Evolutionary conservation across 2,888 invertebrate genomes (phyloP).

Genomic region (Scrobipalpa costella): DNA sequence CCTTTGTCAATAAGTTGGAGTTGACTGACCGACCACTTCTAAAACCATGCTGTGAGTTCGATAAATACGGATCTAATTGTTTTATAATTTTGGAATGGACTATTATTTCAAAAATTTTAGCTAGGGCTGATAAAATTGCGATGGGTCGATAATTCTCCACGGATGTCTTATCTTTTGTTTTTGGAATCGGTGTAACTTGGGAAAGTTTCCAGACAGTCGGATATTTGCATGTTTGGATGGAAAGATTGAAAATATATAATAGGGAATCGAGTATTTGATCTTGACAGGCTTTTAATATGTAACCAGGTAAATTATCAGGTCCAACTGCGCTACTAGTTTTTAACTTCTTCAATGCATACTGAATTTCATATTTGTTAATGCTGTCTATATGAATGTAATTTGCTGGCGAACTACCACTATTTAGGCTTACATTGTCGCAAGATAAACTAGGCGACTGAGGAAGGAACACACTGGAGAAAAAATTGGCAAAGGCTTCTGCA

Average conservation of each 20-base stretch:
- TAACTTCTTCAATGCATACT: background rate
- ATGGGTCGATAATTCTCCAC: slow-evolving; percentile 11
- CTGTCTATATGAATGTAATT: background rate
- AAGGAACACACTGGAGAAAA: slow-evolving; percentile 1
- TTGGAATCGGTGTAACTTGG: slow-evolving; percentile 1
- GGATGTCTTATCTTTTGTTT: background rate
- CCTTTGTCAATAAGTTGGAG: slow-evolving; percentile 29
- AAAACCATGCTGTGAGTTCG: slow-evolving; percentile 32
- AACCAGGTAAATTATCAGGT: background rate
- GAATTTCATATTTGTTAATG: background rate
- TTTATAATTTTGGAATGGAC: too few species aligned
- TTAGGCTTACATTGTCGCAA: background rate
- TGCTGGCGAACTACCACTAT: background rate
- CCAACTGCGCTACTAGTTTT: background rate
- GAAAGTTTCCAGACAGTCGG: background rate
- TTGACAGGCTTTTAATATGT: background rate
- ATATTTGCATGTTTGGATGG: background rate
- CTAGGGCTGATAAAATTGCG: too few species aligned
- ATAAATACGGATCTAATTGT: slow-evolving; percentile 15
- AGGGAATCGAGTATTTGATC: background rate
- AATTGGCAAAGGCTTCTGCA: too few species aligned
- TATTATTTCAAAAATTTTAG: too few species aligned
- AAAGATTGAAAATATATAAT: background rate
- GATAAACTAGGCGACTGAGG: background rate
- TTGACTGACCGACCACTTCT: slow-evolving; percentile 29